Evolutionary conservation across 1,140 invertebrate genomes (phyloP), one percentile per base, ranked within the genome.

Genomic region (Drosophila lowei): DNA sequence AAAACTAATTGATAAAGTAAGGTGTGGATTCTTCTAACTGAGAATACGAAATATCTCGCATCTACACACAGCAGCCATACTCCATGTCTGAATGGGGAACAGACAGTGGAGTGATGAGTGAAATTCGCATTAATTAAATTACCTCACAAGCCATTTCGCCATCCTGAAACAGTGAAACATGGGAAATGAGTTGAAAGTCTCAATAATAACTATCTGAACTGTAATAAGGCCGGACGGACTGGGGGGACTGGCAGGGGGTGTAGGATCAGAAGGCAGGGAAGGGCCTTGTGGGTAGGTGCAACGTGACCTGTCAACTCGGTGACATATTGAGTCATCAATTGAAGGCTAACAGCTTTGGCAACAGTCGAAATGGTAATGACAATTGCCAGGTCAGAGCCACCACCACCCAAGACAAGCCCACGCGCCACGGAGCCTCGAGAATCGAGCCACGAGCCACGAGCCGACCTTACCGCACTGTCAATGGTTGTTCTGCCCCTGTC

Each of bases 241-340:
- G n/a, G n/a, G n/a, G n/a, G n/a, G n/a, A n/a, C n/a, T n/a, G n/a
- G 48, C 25, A 42, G 34, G 47, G 34, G 34, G 23, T 9, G 13
- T 6, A 9, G 30, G 8, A 8, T 7, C 34, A 38, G 7, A 0
- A 9, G 49, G 43, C 28, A 16, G 43, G 16, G 28, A 60, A 13
- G 57, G 59, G 54, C 18, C 34, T 6, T 6, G 16, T 43, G 75
- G 50, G 56, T 38, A 43, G 42, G 9, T 21, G 57, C 60, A 85
- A 85, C 80, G 80, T 85, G 81, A 85, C 77, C 68, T 74, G 81
- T 86, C 83, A 57, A 78, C 55, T 58, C 52, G 61, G 52, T 85
- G 81, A 85, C 81, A 81, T 85, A 85, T 86, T 85, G 81, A 85
- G 77, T 78, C 81, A 85, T 85, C 81, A 78, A 81, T 85, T 81